Evolutionary conservation across 2,797 vertebrate genomes (phyloP).

Genomic region (Arvicola amphibius): DNA sequence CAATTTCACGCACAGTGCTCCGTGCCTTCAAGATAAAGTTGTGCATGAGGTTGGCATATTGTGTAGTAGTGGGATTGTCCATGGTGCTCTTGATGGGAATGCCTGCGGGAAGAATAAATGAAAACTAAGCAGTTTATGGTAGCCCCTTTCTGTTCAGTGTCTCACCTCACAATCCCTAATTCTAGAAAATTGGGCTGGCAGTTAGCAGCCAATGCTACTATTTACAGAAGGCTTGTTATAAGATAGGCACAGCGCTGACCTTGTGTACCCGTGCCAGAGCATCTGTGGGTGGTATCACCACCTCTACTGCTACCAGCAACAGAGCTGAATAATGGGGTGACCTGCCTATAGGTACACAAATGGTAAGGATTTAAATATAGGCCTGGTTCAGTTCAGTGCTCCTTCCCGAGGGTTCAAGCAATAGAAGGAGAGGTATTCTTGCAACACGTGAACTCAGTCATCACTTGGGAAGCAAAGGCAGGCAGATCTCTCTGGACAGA

Average conservation of each 20-base stretch:
- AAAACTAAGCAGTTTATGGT: not conserved
- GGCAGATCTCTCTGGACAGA: not conserved
- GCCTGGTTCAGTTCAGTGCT: not conserved
- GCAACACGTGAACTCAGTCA: not conserved
- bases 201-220: not conserved
- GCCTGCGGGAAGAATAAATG: slow-evolving; percentile 85
- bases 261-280: not conserved
- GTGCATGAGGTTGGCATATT: slow-evolving; percentile 95
- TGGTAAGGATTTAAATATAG: not conserved
- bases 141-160: not conserved
- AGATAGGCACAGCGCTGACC: not conserved
- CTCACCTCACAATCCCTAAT: not conserved
- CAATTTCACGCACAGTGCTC: slow-evolving; percentile 94
- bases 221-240: not conserved
- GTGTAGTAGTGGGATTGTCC: slow-evolving; percentile 94
- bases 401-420: not conserved
- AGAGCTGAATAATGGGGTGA: not conserved
- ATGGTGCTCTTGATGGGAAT: slow-evolving; percentile 97
- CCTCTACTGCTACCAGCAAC: not conserved
- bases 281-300: not conserved
- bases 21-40: slow-evolving; percentile 95
- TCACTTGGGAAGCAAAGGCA: not conserved
- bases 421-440: not conserved
- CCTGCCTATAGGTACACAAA: not conserved
- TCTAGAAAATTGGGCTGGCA: not conserved